Percentiles rank a stretch among this genome's conserved stretches.
Conservation (phyloP, 2,113 vertebrate species). For the Clarias magur region DNA sequence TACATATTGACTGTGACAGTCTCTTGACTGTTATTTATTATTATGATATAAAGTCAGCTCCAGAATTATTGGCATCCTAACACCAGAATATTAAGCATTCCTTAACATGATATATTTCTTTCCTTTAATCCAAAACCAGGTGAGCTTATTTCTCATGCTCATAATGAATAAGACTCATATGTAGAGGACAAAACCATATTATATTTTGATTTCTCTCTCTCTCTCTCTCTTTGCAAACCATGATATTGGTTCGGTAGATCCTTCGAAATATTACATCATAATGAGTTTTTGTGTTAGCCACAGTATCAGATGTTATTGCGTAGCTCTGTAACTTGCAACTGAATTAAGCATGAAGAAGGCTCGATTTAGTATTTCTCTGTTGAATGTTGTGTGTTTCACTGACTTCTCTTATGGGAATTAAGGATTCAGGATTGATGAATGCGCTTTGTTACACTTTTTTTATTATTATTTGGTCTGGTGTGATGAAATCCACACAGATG, state of each 20-base stretch:
- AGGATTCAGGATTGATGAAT: slow-evolving; percentile 57
- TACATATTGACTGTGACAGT: background rate
- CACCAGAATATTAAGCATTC: background rate
- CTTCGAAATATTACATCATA: background rate
- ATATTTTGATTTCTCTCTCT: background rate
- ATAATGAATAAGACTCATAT: background rate
- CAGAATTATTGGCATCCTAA: background rate
- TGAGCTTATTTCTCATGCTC: background rate
- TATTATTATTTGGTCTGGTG: background rate
- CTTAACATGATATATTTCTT: background rate
- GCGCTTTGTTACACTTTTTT: slow-evolving; percentile 46
- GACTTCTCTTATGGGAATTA: slow-evolving; percentile 62
- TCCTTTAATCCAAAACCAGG: background rate
- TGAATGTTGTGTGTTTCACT: slow-evolving; percentile 44
- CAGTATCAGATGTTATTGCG: background rate
- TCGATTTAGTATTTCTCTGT: slow-evolving; percentile 21
- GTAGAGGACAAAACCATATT: background rate
- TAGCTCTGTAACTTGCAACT: background rate
- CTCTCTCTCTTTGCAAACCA: too few species aligned
- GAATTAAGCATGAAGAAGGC: background rate
- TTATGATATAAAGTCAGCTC: background rate
- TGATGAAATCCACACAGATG: slow-evolving; percentile 36
- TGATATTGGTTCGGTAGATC: background rate
- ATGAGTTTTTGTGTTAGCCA: background rate
- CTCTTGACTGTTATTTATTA: background rate